Percentiles rank a stretch among this genome's conserved stretches.
phyloP scores from a whole-genome alignment of 2,113 vertebrate genomes.

The Corydoras maculifer region DNA sequence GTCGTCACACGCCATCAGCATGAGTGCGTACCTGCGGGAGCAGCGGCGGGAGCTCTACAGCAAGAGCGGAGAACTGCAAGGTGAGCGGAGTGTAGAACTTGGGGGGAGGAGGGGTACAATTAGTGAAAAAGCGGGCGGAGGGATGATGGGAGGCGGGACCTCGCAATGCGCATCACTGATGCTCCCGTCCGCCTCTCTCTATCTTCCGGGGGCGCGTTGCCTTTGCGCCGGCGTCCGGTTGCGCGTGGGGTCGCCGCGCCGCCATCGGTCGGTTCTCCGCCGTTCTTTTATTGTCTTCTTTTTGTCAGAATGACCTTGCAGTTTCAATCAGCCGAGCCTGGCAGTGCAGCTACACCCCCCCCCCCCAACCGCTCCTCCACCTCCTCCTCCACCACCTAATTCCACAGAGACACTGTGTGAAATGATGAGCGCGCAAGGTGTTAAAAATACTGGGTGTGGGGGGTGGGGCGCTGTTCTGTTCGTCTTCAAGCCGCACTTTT shows the following conservation, averaged over 20 bases:
- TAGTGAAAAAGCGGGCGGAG: constrained; percentile 6
- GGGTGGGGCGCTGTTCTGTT: constrained; percentile 9
- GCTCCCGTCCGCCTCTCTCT: background rate
- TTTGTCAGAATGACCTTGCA: constrained; percentile 59
- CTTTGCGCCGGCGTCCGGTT: no score
- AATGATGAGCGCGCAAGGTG: constrained; percentile 27
- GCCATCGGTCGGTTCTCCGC: background rate
- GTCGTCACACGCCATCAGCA: constrained; percentile 96
- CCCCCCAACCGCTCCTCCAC: background rate
- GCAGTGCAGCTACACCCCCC: constrained; percentile 49
- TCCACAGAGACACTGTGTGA: constrained; percentile 41
- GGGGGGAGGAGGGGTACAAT: no score
- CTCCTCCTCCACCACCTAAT: constrained; percentile 14
- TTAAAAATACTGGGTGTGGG: background rate
- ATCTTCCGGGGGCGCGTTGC: no score
- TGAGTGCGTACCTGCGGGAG: constrained; percentile 94
- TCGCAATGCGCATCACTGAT: constrained; percentile 3
- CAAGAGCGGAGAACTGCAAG: constrained; percentile 95
- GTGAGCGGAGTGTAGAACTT: constrained; percentile 54
- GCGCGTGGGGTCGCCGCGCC: no score
- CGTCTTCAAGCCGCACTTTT: no score
- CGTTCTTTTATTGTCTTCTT: constrained; percentile 34
- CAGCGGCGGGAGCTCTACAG: constrained; percentile 95
- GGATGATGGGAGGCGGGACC: constrained; percentile 9
- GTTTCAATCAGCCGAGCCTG: constrained; percentile 63